Base-by-base conservation (phyloP, 2,888 invertebrate species). In the Dioctria rufipes region DNA sequence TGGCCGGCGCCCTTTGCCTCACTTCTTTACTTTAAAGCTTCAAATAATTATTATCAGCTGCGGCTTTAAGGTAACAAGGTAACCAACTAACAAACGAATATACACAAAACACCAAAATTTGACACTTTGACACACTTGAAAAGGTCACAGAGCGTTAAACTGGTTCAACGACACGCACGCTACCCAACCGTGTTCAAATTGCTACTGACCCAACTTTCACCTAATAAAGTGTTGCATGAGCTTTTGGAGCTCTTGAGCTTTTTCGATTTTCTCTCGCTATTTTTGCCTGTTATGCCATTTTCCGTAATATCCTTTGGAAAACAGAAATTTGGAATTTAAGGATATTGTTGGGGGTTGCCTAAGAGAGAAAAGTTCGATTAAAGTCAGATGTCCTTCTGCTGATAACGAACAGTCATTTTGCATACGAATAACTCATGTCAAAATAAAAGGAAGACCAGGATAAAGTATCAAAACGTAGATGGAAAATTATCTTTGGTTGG, bases 131-230 rank as follows among this genome's bases (percentile, higher is more conserved):
- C 49, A 78, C 77, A 78, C 77, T 78, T 61, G 60, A 60, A 42
- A 60, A 13, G 63, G 39, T 65, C 61, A 63, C 11, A 43, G 67
- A 67, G 5, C 11, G 54, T 25, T n/a, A 25, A 71, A 67, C 39
- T 71, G 71, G 71, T 51, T 51, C 71, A 51, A 71, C 46, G 46
- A 46, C 77, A 78, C 63, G 63, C 63, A 78, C 77, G 63, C 39
- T 46, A 78, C 46, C 63, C 37, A 63, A 63, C 63, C 63, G 63
- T 46, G 63, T 78, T 42, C 77, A 78, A 63, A 78, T 58, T 58
- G 63, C 77, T 78, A 78, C 77, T 78, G 77, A 78, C 77, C 77
- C 49, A 78, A 78, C 77, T 78, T 63, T 63, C 46, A 9, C 46
- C 37, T 39, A 49, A 63, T 78, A 43, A 42, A 43, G 63, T 43